Conservation (phyloP, 2,113 vertebrate species). For the Ochotona curzoniae region DNA sequence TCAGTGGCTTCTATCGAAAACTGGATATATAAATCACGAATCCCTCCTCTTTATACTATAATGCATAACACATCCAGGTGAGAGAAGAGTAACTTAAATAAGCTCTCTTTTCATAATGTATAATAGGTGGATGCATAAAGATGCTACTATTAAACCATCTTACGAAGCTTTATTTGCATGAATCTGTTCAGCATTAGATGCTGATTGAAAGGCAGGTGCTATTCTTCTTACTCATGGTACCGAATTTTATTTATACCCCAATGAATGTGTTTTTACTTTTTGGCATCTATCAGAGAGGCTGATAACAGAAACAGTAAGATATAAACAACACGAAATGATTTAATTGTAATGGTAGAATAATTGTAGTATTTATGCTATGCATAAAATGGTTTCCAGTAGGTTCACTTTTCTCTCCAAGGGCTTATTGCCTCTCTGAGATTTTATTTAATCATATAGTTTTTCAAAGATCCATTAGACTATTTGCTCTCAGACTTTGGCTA, state of each 20-base stretch:
- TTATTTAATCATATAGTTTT: conserved; percentile 14
- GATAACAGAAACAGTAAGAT: neutral
- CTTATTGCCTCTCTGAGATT: neutral
- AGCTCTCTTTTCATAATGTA: conserved; percentile 42
- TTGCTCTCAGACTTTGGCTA: neutral
- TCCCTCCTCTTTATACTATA: conserved; percentile 18
- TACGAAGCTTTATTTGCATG: conserved; percentile 28
- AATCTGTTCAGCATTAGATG: conserved; percentile 28
- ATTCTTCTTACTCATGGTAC: neutral
- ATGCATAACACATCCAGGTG: conserved; percentile 14
- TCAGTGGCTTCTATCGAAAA: neutral
- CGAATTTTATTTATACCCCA: conserved; percentile 7
- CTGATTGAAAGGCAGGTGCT: conserved; percentile 8
- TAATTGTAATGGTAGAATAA: conserved; percentile 15
- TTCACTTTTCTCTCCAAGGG: neutral
- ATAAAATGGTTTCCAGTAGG: neutral
- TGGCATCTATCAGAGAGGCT: neutral
- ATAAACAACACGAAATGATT: neutral
- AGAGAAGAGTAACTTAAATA: conserved; percentile 28
- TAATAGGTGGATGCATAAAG: conserved; percentile 44
- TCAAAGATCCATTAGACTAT: neutral
- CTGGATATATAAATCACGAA: conserved; percentile 13
- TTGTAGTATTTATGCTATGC: conserved; percentile 26
- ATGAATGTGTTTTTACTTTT: conserved; percentile 5
- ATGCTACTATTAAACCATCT: conserved; percentile 27